phyloP scores from a whole-genome alignment of 2,888 invertebrate species.

The Harpalus rubripes region DNA sequence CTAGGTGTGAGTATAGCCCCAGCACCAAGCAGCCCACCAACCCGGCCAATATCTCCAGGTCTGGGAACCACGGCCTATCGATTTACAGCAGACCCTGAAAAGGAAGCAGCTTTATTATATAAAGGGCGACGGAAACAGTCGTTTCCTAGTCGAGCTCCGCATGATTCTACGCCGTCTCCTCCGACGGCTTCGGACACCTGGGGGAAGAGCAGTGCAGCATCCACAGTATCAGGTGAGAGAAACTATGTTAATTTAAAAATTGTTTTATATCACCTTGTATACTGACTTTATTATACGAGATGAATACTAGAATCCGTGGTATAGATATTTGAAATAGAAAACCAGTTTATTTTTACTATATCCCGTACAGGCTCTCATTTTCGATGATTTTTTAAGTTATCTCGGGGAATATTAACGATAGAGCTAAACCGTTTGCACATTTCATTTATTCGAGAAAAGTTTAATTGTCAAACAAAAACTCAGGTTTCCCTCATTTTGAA shows the following conservation, averaged over 20 bases:
- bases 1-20: conserved; percentile 54
- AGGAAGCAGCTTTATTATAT: conserved; percentile 74
- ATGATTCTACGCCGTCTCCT: conserved; percentile 72
- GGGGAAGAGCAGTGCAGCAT: conserved; percentile 19
- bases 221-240: conserved; percentile 63
- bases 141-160: conserved; percentile 79
- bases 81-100: conserved; percentile 24
- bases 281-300: too few species aligned
- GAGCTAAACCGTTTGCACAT: too few species aligned
- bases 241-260: conserved; percentile 72
- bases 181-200: conserved; percentile 55
- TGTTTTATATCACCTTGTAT: conserved; percentile 67
- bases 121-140: conserved; percentile 88
- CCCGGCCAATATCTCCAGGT: conserved; percentile 49
- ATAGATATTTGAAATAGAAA: too few species aligned
- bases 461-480: too few species aligned
- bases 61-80: conserved; percentile 1
- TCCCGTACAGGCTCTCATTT: too few species aligned
- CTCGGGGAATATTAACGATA: too few species aligned
- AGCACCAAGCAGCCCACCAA: conserved; percentile 38
- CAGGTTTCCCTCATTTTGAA: too few species aligned
- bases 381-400: too few species aligned
- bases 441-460: too few species aligned
- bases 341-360: too few species aligned
- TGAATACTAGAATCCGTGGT: too few species aligned